Evolutionary conservation across 2,797 vertebrate species (phyloP), one percentile per base, ranked within the genome.

Genomic region (Eulemur albifrons): DNA sequence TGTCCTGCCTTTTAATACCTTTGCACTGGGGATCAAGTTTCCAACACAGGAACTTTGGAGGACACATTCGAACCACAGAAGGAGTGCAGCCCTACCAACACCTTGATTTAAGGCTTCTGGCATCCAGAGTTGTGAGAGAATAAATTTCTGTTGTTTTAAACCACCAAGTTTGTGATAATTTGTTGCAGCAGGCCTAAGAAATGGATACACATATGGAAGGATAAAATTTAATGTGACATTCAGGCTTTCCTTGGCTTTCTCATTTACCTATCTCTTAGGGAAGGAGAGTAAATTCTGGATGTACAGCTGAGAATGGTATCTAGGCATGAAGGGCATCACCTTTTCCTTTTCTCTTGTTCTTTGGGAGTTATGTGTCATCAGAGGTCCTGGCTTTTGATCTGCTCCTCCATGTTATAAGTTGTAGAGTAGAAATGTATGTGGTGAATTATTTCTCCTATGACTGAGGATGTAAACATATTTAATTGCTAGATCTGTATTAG

Each of bases 261-360:
- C 6, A 35, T 76, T 35, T 67, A 32, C 18, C 23, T 17, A 12
- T 52, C 5, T 52, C 32, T 67, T 38, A 12, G 8, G 5, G 40
- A 72, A 91, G 14, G 27, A 69, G 9, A 85, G 3, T 25, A 18
- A 18, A 70, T 17, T 88, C 10, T 38, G 27, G 85, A 50, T 3
- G 1, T 57, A 10, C 32, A 81, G 25, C 79, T 52, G 57, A 30
- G 32, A 61, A 9, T 59, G 45, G 5, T n/a, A 38, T 21, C 50
- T 32, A 35, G 45, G 6, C 2, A 48, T 13, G 10, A 4, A 7
- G 18, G 13, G 1, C 23, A 32, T n/a, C 45, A 7, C 7, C 8
- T 75, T 5, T 75, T 86, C 23, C 32, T 50, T 12, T 50, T 59
- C 8, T 18, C 17, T 7, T 73, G 88, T 54, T 73, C 11, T 50